Conservation (phyloP, 2,797 vertebrate species). For the Oreochromis grahami region DNA sequence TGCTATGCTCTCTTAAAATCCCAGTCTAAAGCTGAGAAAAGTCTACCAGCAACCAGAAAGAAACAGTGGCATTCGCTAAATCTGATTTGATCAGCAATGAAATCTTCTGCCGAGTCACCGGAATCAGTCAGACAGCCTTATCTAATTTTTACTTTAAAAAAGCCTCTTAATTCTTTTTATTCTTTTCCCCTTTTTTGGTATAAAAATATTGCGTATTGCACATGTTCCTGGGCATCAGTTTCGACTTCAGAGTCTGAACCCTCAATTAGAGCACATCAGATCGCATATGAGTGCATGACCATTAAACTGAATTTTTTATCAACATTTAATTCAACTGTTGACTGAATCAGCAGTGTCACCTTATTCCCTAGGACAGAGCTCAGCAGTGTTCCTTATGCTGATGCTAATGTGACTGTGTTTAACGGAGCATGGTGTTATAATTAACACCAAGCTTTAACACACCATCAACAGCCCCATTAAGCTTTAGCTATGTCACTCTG, state of each 20-base stretch:
- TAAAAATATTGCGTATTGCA: not conserved
- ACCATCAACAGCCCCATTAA: conserved; percentile 61
- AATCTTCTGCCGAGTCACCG: not conserved
- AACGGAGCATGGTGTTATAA: conserved; percentile 58
- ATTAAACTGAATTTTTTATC: not conserved
- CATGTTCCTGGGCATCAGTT: not conserved
- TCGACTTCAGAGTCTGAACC: not conserved
- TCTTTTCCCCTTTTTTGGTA: not conserved
- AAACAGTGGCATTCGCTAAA: not conserved
- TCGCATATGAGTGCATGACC: not conserved
- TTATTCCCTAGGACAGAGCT: conserved; percentile 8
- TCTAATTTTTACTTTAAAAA: not conserved
- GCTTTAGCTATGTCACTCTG: conserved; percentile 55
- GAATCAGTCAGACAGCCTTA: not conserved
- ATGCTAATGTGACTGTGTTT: conserved; percentile 56
- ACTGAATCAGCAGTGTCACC: conserved; percentile 28
- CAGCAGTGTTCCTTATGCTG: conserved; percentile 11
- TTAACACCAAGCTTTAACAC: conserved; percentile 63
- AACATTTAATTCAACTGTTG: not conserved
- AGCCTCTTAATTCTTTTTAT: not conserved
- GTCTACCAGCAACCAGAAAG: not conserved
- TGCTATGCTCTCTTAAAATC: accelerated
- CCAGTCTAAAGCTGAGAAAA: not conserved
- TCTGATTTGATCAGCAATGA: not conserved
- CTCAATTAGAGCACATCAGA: not conserved